Base-by-base conservation (phyloP, 2,797 vertebrate species). In the Columba guinea region DNA sequence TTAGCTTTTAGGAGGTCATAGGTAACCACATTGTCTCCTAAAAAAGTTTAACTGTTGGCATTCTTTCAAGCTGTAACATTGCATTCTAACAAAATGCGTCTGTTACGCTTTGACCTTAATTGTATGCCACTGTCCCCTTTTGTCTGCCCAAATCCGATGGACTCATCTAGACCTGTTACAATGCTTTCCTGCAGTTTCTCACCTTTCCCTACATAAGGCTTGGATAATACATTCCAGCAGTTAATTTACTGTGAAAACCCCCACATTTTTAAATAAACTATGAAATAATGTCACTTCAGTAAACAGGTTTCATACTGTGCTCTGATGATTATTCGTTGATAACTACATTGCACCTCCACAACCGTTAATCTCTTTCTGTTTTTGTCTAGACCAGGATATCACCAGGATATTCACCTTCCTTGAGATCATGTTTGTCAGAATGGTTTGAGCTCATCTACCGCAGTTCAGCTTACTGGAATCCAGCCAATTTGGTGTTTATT, bases 371-470 rank as follows among this genome's bases (percentile, higher is more conserved):
- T 68, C 15, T 77, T 26, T 70, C 24, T 56, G 20, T 23, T 71
- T 80, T 80, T 84, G 13, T 49, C 46, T 55, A 49, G 28, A 55
- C 28, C 18, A 39, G 22, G 37, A 4, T 63, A 71, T 15, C 52
- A 83, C 24, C 62, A 53, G 30, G 39, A 53, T 55, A 53, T 51
- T 75, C n/a, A 56, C 13, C 23, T 70, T 39, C 35, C 78, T 70
- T 79, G n/a, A 16, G 6, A 70, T 26, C 35, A 37, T 41, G 5
- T 78, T 80, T 71, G 30, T 79, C 34, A 55, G 56, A 87, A 60
- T 59, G 19, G n/a, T 70, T 55, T 46, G 30, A 27, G 16, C n/a
- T 74, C 10, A 32, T 34, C 7, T 1, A 0, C 26, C 1, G 2
- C 21, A 21, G 59, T 62, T 23, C 22, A 77, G 28, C 23, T 73